phyloP scores from a whole-genome alignment of 2,888 invertebrate genomes.

The Melieria crassipennis region DNA sequence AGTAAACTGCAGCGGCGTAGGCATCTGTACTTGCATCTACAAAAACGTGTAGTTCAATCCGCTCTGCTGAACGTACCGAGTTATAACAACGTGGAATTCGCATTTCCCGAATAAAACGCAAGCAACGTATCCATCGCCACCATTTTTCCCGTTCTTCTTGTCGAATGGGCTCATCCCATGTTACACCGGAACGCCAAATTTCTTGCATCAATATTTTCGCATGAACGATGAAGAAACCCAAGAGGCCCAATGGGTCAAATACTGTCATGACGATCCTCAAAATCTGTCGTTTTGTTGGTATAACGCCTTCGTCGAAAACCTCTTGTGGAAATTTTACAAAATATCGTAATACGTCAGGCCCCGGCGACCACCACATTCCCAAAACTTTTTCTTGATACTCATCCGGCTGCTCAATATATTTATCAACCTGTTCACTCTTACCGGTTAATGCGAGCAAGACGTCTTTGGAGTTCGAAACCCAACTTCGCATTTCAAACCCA shows the following conservation, averaged over 20 bases:
- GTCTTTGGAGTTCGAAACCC: constrained; percentile 30
- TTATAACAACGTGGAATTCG: constrained; percentile 19
- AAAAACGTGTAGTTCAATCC: constrained; percentile 22
- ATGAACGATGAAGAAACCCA: constrained; percentile 10
- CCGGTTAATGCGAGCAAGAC: constrained; percentile 19
- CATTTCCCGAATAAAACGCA: not conserved
- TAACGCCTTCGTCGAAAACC: constrained; percentile 22
- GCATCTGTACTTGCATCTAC: constrained; percentile 19
- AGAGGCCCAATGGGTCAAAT: constrained; percentile 22
- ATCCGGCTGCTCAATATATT: constrained; percentile 37
- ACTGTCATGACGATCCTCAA: constrained; percentile 26
- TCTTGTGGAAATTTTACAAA: constrained; percentile 24
- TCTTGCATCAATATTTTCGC: constrained; percentile 23
- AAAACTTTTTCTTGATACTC: constrained; percentile 34
- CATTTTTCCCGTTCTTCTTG: constrained; percentile 22
- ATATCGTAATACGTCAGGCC: constrained; percentile 38
- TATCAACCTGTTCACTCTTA: not conserved
- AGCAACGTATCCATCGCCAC: constrained; percentile 11
- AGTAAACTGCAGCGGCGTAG: constrained; percentile 16
- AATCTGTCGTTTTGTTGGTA: constrained; percentile 36
- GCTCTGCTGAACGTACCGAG: constrained; percentile 1
- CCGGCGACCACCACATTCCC: constrained; percentile 41
- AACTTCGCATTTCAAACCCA: constrained; percentile 36
- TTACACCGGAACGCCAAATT: constrained; percentile 23
- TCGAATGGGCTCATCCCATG: constrained; percentile 13